A percentile compares a stretch with the other conserved stretches of the same genome.
These are phyloP conservation scores for Orientallactaga sibirica DNA, from an alignment of 2,797 vertebrate genomes.

Conservation along the genomic window DNA sequence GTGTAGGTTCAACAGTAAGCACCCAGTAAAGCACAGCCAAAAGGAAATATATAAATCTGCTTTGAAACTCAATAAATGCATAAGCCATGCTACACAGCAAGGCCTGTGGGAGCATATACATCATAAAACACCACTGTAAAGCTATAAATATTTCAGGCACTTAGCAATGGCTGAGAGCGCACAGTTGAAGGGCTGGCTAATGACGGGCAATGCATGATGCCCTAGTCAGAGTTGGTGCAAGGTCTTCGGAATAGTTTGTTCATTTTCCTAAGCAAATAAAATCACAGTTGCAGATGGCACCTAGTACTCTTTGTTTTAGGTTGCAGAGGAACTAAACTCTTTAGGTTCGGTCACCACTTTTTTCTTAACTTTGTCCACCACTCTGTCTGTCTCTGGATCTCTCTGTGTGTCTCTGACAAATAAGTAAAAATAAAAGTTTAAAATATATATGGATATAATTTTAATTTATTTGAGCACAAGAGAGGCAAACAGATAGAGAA, in stretches of 20 bases:
- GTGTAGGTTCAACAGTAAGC: conserved; percentile 53
- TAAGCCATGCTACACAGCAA: conserved; percentile 75
- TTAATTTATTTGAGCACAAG: too few relatives aligned
- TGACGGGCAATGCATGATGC: neutral
- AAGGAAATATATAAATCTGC: conserved; percentile 81
- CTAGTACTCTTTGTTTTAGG: neutral
- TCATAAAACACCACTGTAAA: conserved; percentile 77
- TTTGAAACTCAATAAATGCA: conserved; percentile 79
- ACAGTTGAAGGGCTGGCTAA: conserved; percentile 60
- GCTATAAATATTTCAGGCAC: conserved; percentile 78
- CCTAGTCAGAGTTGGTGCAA: conserved; percentile 12
- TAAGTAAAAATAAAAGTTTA: too few relatives aligned
- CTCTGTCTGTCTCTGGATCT: too few relatives aligned
- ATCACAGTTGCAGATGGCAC: neutral
- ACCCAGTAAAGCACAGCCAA: conserved; percentile 69
- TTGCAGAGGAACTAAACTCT: neutral
- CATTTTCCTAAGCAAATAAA: conserved; percentile 57
- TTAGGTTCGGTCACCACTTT: neutral
- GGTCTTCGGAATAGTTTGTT: neutral
- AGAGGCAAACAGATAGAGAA: too few relatives aligned
- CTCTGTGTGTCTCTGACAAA: too few relatives aligned
- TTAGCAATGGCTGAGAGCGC: conserved; percentile 73
- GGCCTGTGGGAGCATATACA: conserved; percentile 78
- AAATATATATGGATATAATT: too few relatives aligned
- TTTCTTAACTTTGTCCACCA: neutral